Conservation (phyloP, 1,140 invertebrate species). For the Drosophila pandora region DNA sequence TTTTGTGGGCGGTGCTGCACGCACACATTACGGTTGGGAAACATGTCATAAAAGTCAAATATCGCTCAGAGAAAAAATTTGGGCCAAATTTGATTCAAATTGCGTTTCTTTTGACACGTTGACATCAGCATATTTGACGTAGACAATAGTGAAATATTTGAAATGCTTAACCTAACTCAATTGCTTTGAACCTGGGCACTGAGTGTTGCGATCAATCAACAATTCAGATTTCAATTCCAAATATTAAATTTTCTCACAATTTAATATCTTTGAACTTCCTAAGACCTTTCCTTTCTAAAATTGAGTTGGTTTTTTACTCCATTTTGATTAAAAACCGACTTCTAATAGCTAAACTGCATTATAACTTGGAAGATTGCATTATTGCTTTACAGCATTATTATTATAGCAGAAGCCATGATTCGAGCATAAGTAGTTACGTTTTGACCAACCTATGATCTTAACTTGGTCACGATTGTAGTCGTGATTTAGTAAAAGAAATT, state of each 20-base stretch:
- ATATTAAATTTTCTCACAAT: background rate
- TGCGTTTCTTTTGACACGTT: conserved; percentile 37
- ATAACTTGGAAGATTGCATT: too few species aligned
- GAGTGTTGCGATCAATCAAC: conserved; percentile 18
- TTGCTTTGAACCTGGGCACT: conserved; percentile 34
- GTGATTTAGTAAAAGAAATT: too few species aligned
- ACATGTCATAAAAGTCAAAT: conserved; percentile 61
- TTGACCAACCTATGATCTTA: too few species aligned
- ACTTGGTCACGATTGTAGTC: too few species aligned
- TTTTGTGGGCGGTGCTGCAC: conserved; percentile 49
- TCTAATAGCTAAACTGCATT: too few species aligned
- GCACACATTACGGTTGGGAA: conserved; percentile 40
- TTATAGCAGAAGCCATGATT: too few species aligned
- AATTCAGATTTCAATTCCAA: background rate
- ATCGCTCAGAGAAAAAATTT: conserved; percentile 19
- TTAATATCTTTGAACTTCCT: too few species aligned
- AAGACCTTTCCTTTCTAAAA: too few species aligned
- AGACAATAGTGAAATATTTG: conserved; percentile 39
- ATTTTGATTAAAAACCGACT: too few species aligned
- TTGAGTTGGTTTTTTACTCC: too few species aligned
- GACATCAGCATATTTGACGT: conserved; percentile 29
- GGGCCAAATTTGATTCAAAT: conserved; percentile 54
- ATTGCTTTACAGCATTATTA: too few species aligned
- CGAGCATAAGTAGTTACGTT: too few species aligned
- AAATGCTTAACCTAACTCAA: conserved; percentile 49